Conservation (phyloP, 2,888 invertebrate genomes). For the Seira musarum region DNA sequence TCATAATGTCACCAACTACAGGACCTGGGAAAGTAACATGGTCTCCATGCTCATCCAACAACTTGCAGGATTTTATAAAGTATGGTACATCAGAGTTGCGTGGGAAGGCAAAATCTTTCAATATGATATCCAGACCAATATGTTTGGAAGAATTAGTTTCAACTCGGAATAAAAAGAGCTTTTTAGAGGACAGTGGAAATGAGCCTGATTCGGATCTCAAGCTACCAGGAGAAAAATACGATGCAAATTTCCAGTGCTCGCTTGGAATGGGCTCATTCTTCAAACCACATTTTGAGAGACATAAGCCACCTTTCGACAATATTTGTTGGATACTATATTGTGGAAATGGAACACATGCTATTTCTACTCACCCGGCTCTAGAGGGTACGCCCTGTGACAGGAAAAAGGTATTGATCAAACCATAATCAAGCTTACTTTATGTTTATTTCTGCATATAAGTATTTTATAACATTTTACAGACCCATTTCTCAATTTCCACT, state of each 20-base stretch:
- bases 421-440: background rate
- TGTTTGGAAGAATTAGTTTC: conserved; percentile 46
- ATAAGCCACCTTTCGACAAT: conserved; percentile 71
- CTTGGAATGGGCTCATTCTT: conserved; percentile 71
- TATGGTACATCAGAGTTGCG: conserved; percentile 65
- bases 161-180: conserved; percentile 31
- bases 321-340: conserved; percentile 72
- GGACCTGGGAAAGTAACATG: conserved; percentile 72
- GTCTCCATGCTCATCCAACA: conserved; percentile 71
- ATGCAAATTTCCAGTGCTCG: conserved; percentile 71
- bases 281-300: conserved; percentile 70
- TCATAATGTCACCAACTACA: conserved; percentile 71
- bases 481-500: too few species aligned
- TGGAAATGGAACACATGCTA: conserved; percentile 71
- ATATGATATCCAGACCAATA: conserved; percentile 44
- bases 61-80: conserved; percentile 71
- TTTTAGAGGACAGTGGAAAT: conserved; percentile 2
- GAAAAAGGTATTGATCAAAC: conserved; percentile 66
- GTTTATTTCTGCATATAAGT: background rate
- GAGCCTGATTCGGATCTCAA: conserved; percentile 42
- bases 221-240: conserved; percentile 71
- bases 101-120: conserved; percentile 38
- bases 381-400: conserved; percentile 72
- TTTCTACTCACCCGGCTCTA: conserved; percentile 72
- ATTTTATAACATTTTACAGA: background rate